Evolutionary conservation across 2,797 vertebrate species (phyloP).

Genomic region (Gephyroberyx darwinii): DNA sequence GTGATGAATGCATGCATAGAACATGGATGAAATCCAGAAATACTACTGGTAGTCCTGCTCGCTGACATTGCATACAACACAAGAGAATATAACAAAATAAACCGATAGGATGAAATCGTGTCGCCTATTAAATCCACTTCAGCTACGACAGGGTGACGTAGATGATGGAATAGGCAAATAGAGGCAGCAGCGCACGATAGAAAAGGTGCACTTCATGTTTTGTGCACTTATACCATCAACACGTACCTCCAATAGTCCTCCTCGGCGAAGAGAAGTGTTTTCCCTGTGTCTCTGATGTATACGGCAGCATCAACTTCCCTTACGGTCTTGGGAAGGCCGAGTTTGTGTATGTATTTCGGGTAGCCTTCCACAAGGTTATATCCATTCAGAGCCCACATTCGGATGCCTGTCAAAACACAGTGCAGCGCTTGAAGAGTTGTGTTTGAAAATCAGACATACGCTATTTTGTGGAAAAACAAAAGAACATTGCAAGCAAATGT

Average conservation of each 20-base stretch:
- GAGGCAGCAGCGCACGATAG: not conserved
- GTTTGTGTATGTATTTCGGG: conserved; percentile 92
- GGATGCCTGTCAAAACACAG: conserved; percentile 83
- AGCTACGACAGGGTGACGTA: no score
- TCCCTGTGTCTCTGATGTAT: conserved; percentile 84
- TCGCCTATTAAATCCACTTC: not conserved
- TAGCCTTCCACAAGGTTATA: conserved; percentile 90
- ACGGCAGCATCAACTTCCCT: conserved; percentile 90
- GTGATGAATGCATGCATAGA: conserved; percentile 11
- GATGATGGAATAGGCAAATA: no score
- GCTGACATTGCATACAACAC: no score
- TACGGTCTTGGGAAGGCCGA: conserved; percentile 90
- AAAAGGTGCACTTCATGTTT: not conserved
- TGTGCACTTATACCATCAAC: not conserved
- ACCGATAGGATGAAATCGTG: not conserved
- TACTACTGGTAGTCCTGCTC: no score
- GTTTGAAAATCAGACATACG: not conserved
- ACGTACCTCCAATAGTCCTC: conserved; percentile 94
- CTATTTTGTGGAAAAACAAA: not conserved
- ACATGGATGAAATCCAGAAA: conserved; percentile 1
- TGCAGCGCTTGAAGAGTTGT: not conserved
- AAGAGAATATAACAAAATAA: not conserved
- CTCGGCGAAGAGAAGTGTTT: conserved; percentile 91
- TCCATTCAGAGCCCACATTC: conserved; percentile 94
- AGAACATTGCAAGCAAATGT: no score